phyloP scores from a whole-genome alignment of 2,888 invertebrate species.

The Trilocha varians region DNA sequence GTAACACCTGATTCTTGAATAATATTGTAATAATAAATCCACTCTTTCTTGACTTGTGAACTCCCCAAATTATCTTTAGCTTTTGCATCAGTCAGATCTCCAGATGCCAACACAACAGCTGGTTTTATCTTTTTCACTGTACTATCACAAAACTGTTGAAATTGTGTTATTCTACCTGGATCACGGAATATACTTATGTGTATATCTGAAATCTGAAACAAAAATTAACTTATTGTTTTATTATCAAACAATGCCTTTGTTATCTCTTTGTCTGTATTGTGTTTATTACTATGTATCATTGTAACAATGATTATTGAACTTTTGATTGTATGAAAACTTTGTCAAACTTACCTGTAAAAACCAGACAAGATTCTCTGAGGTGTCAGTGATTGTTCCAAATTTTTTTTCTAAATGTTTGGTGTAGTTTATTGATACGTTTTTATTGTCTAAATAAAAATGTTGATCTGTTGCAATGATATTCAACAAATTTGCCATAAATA shows the following conservation, averaged over 20 bases:
- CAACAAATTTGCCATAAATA: constrained; percentile 79
- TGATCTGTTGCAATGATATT: constrained; percentile 77
- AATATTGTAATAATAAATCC: constrained; percentile 83
- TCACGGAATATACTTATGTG: constrained; percentile 91
- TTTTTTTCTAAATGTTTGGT: constrained; percentile 44
- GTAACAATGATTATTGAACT: too few relatives aligned
- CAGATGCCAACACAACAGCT: constrained; percentile 84
- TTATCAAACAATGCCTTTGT: constrained; percentile 4
- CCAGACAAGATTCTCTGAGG: constrained; percentile 78
- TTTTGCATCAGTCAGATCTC: constrained; percentile 93
- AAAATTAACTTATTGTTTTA: too few relatives aligned
- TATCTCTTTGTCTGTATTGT: constrained; percentile 6
- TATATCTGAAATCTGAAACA: constrained; percentile 87
- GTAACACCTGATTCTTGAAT: constrained; percentile 78
- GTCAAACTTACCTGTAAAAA: constrained; percentile 78
- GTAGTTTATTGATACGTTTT: constrained; percentile 40
- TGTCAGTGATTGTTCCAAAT: constrained; percentile 67
- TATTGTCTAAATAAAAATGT: constrained; percentile 47
- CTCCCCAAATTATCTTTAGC: constrained; percentile 85
- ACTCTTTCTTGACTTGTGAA: constrained; percentile 85
- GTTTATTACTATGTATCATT: not conserved
- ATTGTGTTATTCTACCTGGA: constrained; percentile 80
- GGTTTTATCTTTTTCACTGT: constrained; percentile 84
- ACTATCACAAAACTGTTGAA: constrained; percentile 84
- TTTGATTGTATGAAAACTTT: too few relatives aligned